Base-by-base conservation (phyloP, 2,888 invertebrate species). In the Orthosia incerta region DNA sequence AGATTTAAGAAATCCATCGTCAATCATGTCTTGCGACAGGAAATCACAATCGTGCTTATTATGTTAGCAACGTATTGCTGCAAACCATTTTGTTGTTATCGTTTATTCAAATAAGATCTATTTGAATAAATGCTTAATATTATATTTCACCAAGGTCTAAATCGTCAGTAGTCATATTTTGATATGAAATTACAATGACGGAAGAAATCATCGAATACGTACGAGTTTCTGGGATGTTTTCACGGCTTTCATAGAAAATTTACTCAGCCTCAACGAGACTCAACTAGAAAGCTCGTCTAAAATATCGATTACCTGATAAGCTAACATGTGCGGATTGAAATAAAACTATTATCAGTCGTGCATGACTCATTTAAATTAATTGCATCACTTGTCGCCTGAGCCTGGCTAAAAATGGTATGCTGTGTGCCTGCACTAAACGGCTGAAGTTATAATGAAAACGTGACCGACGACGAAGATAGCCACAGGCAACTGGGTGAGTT, bases 371-470 rank as follows among this genome's bases (percentile, higher is more conserved):
- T 76, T 74, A 74, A 82, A 73, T 76, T 68, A 83, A 77, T 79
- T 76, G 67, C 83, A 82, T 74, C 71, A 76, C 76, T 76, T 74
- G 80, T 76, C 85, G 76, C 71, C 64, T 69, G 69, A 65, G 72
- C 65, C 62, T 16, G 68, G 73, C 86, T 82, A 79, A 85, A 84
- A 76, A 85, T 77, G 82, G 82, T 76, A 84, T 75, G 80, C 75
- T 69, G 76, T 65, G 74, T 74, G 55, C 60, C 70, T 81, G 77
- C 73, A 76, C 50, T 81, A 79, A 77, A 78, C 76, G 75, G 64
- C 48, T 61, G 51, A 51, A 80, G 61, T 79, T 78, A 82, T 77
- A 74, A 82, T 80, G 71, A 70, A 80, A 83, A 83, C 85, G 82
- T 85, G 82, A 83, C 84, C 51, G 56, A 23, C 68, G 62, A 55